Evolutionary conservation across 2,113 vertebrate species (phyloP).

Genomic region (Opisthocomus hoazin): DNA sequence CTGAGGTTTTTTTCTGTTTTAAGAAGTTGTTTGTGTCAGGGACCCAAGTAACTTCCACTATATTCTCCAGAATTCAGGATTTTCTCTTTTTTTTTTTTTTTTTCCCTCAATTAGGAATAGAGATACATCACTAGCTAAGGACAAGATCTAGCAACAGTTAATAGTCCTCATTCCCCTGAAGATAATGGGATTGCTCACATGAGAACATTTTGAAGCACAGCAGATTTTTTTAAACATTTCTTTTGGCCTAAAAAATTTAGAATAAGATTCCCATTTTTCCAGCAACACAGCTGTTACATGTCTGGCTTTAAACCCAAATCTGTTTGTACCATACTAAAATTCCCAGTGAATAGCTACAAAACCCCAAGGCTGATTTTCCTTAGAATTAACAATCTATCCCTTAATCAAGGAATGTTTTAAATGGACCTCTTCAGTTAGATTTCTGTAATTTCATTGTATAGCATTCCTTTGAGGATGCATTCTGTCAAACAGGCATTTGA

Average conservation of each 20-base stretch:
- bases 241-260: slow-evolving; percentile 38
- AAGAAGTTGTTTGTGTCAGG: not conserved
- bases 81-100: not conserved
- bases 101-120: not conserved
- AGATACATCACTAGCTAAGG: not conserved
- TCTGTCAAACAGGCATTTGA: not conserved
- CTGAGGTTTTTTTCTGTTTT: not conserved
- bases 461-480: not conserved
- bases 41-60: not conserved
- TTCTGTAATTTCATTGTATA: not conserved
- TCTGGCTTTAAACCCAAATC: slow-evolving; percentile 34
- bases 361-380: not conserved
- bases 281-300: slow-evolving; percentile 27
- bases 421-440: not conserved
- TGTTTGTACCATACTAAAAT: not conserved
- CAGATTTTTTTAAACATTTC: not conserved
- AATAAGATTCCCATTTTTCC: slow-evolving; percentile 1
- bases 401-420: not conserved
- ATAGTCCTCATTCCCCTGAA: not conserved
- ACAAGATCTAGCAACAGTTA: not conserved
- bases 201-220: not conserved
- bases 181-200: not conserved
- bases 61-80: not conserved
- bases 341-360: slow-evolving; percentile 7
- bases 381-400: not conserved